These are phyloP conservation scores for Actias luna DNA, from an alignment of 2,888 invertebrate genomes.

Conservation along the genomic window DNA sequence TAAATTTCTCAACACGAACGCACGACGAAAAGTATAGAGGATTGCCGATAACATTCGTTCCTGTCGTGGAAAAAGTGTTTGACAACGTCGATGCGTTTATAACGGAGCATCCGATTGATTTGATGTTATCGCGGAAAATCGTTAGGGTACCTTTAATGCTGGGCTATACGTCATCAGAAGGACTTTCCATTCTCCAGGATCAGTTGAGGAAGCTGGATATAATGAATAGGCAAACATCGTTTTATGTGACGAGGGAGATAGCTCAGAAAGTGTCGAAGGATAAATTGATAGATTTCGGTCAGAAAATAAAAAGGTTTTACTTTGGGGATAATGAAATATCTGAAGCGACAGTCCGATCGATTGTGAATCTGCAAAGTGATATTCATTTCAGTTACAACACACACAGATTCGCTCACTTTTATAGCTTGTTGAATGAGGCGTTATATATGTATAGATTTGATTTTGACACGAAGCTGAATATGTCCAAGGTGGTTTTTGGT, in stretches of 20 bases:
- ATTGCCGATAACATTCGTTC: constrained; percentile 51
- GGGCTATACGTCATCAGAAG: constrained; percentile 60
- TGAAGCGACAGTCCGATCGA: constrained; percentile 32
- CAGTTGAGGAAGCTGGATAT: constrained; percentile 38
- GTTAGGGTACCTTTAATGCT: constrained; percentile 51
- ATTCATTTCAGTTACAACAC: constrained; percentile 47
- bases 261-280: constrained; percentile 34
- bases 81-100: constrained; percentile 46
- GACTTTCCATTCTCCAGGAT: constrained; percentile 41
- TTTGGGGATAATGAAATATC: constrained; percentile 40
- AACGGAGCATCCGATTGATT: constrained; percentile 42
- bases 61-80: constrained; percentile 55
- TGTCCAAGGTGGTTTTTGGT: constrained; percentile 42
- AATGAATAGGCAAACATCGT: constrained; percentile 43
- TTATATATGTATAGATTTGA: constrained; percentile 56
- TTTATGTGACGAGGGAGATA: constrained; percentile 49
- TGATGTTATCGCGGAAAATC: constrained; percentile 41
- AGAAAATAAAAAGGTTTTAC: constrained; percentile 49
- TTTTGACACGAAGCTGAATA: constrained; percentile 52
- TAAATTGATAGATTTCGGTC: constrained; percentile 44
- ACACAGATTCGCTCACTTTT: constrained; percentile 50
- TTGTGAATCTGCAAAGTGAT: constrained; percentile 45
- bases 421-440: constrained; percentile 33
- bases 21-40: constrained; percentile 49
- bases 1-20: constrained; percentile 43